Conservation (phyloP, 2,888 invertebrate genomes). For the Agrotis ipsilon region DNA sequence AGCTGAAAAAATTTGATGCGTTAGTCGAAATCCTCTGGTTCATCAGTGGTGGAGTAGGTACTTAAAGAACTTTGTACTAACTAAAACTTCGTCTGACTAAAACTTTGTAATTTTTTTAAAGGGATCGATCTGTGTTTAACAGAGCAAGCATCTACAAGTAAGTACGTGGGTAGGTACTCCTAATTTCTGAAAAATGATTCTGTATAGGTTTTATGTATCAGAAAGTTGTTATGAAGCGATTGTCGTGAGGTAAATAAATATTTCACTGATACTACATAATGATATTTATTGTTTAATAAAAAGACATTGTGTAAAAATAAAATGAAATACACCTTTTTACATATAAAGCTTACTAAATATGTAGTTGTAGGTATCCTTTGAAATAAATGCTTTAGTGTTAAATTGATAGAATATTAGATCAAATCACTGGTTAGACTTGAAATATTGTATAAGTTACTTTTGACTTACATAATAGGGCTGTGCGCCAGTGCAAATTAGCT, state of each 20-base stretch:
- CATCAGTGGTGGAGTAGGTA: too few species aligned
- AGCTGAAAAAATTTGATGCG: slow-evolving; percentile 68
- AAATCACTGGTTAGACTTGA: slow-evolving; percentile 8
- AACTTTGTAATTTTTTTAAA: background rate
- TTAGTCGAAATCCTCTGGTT: background rate
- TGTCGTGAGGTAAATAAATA: slow-evolving; percentile 28
- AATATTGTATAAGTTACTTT: slow-evolving; percentile 14
- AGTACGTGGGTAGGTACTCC: too few species aligned
- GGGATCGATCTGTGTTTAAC: background rate
- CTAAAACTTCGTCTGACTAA: too few species aligned
- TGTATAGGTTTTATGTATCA: slow-evolving; percentile 3
- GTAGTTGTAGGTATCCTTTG: slow-evolving; percentile 1
- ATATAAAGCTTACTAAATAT: background rate
- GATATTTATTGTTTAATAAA: slow-evolving; percentile 41
- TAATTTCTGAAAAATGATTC: background rate
- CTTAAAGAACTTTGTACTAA: too few species aligned
- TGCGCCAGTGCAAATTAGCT: slow-evolving; percentile 5
- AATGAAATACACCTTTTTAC: slow-evolving; percentile 27
- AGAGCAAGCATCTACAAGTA: background rate
- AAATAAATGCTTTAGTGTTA: slow-evolving; percentile 42
- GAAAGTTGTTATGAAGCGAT: background rate
- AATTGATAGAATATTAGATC: slow-evolving; percentile 26
- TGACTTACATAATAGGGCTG: slow-evolving; percentile 29
- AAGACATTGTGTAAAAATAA: slow-evolving; percentile 27
- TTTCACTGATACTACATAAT: slow-evolving; percentile 26